Evolutionary conservation across 2,113 vertebrate genomes (phyloP), one percentile per base, ranked within the genome.

Genomic region (Brachyhypopomus gauderio): DNA sequence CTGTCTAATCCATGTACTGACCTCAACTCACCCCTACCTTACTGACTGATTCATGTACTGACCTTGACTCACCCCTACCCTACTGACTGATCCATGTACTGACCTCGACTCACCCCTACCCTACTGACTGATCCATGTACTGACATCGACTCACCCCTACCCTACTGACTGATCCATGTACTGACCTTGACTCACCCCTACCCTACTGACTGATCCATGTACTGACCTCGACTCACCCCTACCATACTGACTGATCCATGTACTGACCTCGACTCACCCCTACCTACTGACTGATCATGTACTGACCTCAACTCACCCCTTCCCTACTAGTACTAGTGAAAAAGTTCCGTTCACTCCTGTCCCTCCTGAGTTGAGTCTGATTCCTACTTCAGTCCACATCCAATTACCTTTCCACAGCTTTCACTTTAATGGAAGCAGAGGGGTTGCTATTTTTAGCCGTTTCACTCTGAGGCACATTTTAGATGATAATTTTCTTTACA

Each of bases 221-320:
- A 60, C 36, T 83, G 80, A 84, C 87, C 76, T 82, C 76, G n/a
- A n/a, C 38, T 38, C 38, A 38, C 38, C 38, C 38, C 38, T 38
- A 38, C 38, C 38, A 3, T 38, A 38, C 38, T 38, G 55, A 58
- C 67, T 30, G 48, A 71, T 25, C 63, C 74, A 36, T 41, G 22
- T n/a, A 60, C 36, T 83, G 80, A 84, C 87, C 76, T 83, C 77
- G 84, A 38, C 38, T 38, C 38, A 38, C 38, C 38, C 38, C 38
- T 38, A 7, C 38, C 38, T 38, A 38, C 38, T 38, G 55, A 58
- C 67, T 30, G 48, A 71, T 25, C 63, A 36, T 41, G 22, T n/a
- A 60, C 36, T 83, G 80, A 84, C 87, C 76, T 83, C 77, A 84
- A 38, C 41, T 41, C 41, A 41, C 41, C 41, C 41, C 9, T 41